These are phyloP conservation scores for Micromussa lordhowensis DNA, from an alignment of 92 coral and sea anemone species.

Conservation along the genomic window DNA sequence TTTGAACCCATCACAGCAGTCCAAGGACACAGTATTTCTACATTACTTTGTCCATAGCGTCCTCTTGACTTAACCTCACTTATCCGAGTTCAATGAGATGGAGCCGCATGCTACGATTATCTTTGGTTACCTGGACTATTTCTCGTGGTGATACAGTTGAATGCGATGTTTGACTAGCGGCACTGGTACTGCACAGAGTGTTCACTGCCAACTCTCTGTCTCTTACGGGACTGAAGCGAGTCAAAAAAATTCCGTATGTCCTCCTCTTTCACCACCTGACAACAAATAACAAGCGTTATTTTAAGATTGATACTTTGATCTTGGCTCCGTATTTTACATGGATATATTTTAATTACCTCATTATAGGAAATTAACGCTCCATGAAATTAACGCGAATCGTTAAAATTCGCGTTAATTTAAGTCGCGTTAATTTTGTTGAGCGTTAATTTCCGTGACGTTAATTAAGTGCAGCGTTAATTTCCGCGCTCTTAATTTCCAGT, in stretches of 20 bases:
- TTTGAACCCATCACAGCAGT: background rate
- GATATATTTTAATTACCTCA: no score
- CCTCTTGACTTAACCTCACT: background rate
- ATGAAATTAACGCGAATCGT: no score
- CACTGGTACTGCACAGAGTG: constrained; percentile 77
- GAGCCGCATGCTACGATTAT: background rate
- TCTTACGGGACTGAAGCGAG: constrained; percentile 86
- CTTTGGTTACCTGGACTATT: background rate
- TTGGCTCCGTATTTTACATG: no score
- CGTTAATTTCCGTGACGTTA: no score
- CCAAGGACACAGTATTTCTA: background rate
- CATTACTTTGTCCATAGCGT: background rate
- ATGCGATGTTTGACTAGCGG: constrained; percentile 15
- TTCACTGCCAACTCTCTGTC: constrained; percentile 83
- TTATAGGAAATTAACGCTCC: no score
- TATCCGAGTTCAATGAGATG: background rate
- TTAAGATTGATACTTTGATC: no score
- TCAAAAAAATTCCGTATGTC: constrained; percentile 93
- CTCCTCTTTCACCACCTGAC: constrained; percentile 87
- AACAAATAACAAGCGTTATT: constrained; percentile 3
- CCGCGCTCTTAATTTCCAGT: no score
- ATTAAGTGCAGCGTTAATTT: no score
- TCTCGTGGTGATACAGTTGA: background rate
- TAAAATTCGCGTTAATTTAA: no score
- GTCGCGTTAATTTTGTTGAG: no score